phyloP scores from a whole-genome alignment of 1,140 invertebrate genomes.

The Drosophila erecta region DNA sequence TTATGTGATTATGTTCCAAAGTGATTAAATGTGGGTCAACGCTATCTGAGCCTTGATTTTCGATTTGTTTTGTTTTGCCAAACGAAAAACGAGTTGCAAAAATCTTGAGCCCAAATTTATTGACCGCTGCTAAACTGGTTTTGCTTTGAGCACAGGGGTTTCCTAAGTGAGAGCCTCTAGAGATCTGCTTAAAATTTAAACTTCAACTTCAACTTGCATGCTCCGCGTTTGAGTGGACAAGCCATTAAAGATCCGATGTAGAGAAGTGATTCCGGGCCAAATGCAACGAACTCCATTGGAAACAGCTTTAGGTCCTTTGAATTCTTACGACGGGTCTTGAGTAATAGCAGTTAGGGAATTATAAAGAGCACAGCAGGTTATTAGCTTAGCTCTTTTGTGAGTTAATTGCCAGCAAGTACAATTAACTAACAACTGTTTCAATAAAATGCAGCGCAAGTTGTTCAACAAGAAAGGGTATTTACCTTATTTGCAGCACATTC shows the following conservation, averaged over 20 bases:
- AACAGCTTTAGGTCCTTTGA: not conserved
- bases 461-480: too few species aligned
- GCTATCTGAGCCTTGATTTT: constrained; percentile 26
- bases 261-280: not conserved
- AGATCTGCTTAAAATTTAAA: constrained; percentile 13
- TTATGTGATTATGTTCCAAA: constrained; percentile 19
- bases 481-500: not conserved
- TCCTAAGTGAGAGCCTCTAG: constrained; percentile 20
- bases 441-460: not conserved
- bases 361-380: not conserved
- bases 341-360: not conserved
- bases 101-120: constrained; percentile 44
- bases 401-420: not conserved
- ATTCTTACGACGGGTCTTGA: not conserved
- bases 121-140: constrained; percentile 53
- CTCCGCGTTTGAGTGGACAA: constrained; percentile 2
- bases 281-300: not conserved
- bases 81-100: constrained; percentile 49
- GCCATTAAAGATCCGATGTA: not conserved
- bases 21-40: constrained; percentile 60
- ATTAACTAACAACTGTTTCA: constrained; percentile 22
- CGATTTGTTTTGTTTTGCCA: constrained; percentile 31
- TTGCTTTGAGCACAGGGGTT: constrained; percentile 25
- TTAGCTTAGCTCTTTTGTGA: not conserved
- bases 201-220: constrained; percentile 30